Evolutionary conservation across 2,113 vertebrate genomes (phyloP).

Genomic region (Porphyrio hochstetteri): DNA sequence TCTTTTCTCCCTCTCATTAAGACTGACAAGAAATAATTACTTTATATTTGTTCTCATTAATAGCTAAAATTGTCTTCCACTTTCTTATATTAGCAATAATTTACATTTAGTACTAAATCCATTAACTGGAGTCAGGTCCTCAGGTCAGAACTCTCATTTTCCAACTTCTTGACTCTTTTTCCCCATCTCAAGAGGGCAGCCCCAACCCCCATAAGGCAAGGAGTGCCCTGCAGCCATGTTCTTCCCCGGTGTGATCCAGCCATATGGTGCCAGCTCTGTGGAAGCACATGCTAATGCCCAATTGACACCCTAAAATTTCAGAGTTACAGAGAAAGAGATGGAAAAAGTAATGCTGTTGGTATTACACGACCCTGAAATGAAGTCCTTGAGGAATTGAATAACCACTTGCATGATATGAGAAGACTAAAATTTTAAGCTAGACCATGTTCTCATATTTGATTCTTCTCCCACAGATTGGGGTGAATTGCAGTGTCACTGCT

Average conservation of each 20-base stretch:
- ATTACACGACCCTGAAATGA: not conserved
- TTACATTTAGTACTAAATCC: slow-evolving; percentile 25
- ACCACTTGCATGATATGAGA: not conserved
- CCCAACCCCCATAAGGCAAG: not conserved
- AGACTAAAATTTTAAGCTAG: not conserved
- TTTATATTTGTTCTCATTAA: slow-evolving; percentile 44
- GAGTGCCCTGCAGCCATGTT: not conserved
- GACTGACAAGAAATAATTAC: slow-evolving; percentile 43
- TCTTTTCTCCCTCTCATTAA: slow-evolving; percentile 23
- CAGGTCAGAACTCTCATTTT: not conserved
- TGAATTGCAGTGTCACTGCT: not conserved
- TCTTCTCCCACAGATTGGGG: not conserved
- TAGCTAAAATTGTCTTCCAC: slow-evolving; percentile 3
- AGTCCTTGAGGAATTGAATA: not conserved
- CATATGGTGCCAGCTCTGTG: rapidly evolving
- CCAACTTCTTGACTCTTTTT: not conserved
- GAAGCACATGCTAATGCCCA: not conserved
- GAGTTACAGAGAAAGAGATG: not conserved
- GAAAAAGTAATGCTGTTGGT: not conserved
- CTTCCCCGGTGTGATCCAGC: not conserved
- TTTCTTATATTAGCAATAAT: slow-evolving; percentile 14
- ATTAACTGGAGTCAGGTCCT: not conserved
- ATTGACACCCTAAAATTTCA: not conserved
- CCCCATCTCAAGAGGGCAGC: not conserved
- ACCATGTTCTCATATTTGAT: not conserved